phyloP scores from a whole-genome alignment of 1,140 invertebrate genomes.

The Drosophila bocki region DNA sequence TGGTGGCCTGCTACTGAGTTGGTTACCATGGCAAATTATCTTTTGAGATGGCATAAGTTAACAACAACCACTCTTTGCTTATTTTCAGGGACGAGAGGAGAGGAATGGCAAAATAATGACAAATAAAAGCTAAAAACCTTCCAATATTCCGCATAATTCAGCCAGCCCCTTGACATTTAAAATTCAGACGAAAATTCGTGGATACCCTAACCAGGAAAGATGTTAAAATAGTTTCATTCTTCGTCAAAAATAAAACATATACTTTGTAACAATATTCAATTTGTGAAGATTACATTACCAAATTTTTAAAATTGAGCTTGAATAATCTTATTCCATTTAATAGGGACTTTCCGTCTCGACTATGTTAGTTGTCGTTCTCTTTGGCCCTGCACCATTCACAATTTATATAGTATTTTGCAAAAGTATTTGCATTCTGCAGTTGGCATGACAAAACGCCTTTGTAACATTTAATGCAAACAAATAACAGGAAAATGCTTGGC shows the following conservation, averaged over 20 bases:
- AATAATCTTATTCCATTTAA: neutral
- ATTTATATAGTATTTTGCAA: slow-evolving; percentile 24
- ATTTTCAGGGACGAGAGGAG: slow-evolving; percentile 38
- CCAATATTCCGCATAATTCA: slow-evolving; percentile 45
- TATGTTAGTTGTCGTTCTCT: neutral
- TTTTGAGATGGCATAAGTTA: slow-evolving; percentile 79
- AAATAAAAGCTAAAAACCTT: slow-evolving; percentile 66
- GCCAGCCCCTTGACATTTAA: slow-evolving; percentile 19
- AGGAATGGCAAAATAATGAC: slow-evolving; percentile 43
- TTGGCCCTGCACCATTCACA: neutral
- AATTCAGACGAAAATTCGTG: slow-evolving; percentile 12
- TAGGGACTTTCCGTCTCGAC: slow-evolving; percentile 16
- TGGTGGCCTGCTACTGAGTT: slow-evolving; percentile 64
- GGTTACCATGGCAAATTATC: slow-evolving; percentile 78
- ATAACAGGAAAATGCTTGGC: slow-evolving; percentile 23
- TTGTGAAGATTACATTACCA: neutral
- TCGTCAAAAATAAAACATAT: neutral
- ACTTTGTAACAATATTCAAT: neutral
- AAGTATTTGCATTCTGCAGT: slow-evolving; percentile 52
- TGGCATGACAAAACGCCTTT: slow-evolving; percentile 50
- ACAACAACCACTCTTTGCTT: slow-evolving; percentile 62
- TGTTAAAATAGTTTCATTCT: neutral
- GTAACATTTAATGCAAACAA: slow-evolving; percentile 43
- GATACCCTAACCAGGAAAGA: slow-evolving; percentile 12
- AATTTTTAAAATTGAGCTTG: neutral